Evolutionary conservation across 2,797 vertebrate genomes (phyloP).

Genomic region (Paguma larvata): DNA sequence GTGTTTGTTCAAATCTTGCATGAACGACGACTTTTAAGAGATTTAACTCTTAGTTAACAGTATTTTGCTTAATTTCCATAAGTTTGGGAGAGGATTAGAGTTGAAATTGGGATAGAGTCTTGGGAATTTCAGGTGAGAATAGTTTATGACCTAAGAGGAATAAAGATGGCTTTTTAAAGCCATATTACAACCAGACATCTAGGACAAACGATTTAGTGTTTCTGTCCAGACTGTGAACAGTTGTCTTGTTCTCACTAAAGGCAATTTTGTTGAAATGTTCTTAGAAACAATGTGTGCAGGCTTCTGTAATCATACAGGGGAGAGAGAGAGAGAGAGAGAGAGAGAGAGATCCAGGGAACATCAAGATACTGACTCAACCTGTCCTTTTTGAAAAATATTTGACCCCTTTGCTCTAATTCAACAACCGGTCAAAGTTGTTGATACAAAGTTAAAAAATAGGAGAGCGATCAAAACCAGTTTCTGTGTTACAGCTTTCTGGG

Average conservation of each 20-base stretch:
- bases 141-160: neutral
- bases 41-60: neutral
- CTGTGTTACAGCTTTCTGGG: neutral
- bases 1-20: neutral
- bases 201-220: constrained; percentile 4
- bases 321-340: neutral
- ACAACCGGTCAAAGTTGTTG: neutral
- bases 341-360: constrained; percentile 48
- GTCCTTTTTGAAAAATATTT: constrained; percentile 33
- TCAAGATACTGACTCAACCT: constrained; percentile 38
- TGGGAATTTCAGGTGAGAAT: neutral
- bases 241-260: constrained; percentile 73
- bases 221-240: constrained; percentile 72
- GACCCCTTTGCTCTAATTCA: constrained; percentile 30
- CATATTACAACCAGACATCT: neutral
- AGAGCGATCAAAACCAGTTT: neutral
- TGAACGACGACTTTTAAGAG: constrained; percentile 18
- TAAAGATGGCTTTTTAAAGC: constrained; percentile 35
- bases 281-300: constrained; percentile 62
- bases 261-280: constrained; percentile 67
- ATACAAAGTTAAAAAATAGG: neutral
- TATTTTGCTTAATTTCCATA: constrained; percentile 22
- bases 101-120: constrained; percentile 20
- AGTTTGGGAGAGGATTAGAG: neutral
- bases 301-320: constrained; percentile 37